Evolutionary conservation across 2,888 invertebrate genomes (phyloP), one percentile per base, ranked within the genome.

Genomic region (Mimachlamys varia): DNA sequence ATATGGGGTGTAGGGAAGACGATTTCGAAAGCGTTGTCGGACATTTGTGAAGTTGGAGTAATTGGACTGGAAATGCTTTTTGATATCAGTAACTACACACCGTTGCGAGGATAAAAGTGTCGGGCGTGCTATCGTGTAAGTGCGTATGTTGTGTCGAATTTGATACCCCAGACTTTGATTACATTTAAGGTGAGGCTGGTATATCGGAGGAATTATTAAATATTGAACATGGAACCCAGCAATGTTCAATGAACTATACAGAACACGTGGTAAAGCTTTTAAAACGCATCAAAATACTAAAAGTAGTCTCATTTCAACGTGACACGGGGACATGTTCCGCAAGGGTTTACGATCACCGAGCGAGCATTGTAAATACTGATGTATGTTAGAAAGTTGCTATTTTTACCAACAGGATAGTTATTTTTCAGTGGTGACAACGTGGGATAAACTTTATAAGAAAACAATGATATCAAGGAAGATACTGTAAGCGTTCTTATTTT

Each of bases 1-100:
- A 76, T 33, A 76, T 76, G 76, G 76, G 76, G 76, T 76, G 76
- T 76, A 76, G 76, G 17, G 76, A 76, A 76, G 76, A 76, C 76
- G 7, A 76, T 76, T 76, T 76, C 76, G 76, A 76, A 33, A 76
- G 76, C 27, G 76, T 33, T 76, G 76, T 76, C 76, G 76, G 76
- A 76, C 76, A 76, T 76, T 76, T 76, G 76, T 76, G 76, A 76
- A 76, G 76, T 76, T 76, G 10, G 76, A 76, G 33, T 76, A 76
- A 76, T 76, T 76, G 76, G 15, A 76, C 76, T 76, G 33, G 76
- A 76, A 76, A 76, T 33, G 76, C 76, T 76, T 76, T 76, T 76
- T 76, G 76, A 76, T 76, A 76, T 76, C 76, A 76, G 33, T 22
- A 33, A 33, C 76, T n/a, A 76, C 76, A 76, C 76, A 76, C 76